Conservation (phyloP, 1,140 invertebrate species). For the Liolophura sinensis region DNA sequence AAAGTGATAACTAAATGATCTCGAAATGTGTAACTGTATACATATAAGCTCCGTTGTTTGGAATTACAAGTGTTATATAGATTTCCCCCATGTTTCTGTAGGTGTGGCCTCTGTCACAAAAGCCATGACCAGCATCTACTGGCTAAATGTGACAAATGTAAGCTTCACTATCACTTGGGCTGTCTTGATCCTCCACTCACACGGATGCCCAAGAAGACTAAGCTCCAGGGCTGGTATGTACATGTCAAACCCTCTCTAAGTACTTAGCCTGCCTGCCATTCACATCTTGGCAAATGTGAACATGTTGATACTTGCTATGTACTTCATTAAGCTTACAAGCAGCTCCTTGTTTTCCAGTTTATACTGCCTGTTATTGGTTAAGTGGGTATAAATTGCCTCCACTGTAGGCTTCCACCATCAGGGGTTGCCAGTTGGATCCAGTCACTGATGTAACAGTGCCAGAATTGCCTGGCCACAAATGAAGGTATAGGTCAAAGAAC, state of each 20-base stretch:
- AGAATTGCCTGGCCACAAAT: too few relatives aligned
- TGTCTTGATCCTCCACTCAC: conserved; percentile 92
- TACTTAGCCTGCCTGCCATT: neutral
- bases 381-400: too few relatives aligned
- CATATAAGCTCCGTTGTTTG: conserved; percentile 2
- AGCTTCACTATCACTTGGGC: conserved; percentile 87
- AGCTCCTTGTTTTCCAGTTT: conserved; percentile 2
- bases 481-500: too few relatives aligned
- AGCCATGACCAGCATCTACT: conserved; percentile 62
- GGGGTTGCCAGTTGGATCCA: too few relatives aligned
- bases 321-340: neutral
- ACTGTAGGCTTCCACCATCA: too few relatives aligned
- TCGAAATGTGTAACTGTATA: neutral
- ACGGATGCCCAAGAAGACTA: conserved; percentile 93
- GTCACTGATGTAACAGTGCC: too few relatives aligned
- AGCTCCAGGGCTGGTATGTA: conserved; percentile 84
- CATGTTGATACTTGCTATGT: neutral
- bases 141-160: conserved; percentile 93
- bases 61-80: neutral
- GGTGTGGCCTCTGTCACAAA: conserved; percentile 82
- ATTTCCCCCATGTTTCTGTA: conserved; percentile 42
- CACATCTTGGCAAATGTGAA: neutral
- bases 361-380: neutral
- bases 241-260: too few relatives aligned
- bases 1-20: too few relatives aligned